Evolutionary conservation across 2,888 invertebrate genomes (phyloP).

Genomic region (Chaitophorus viminalis): DNA sequence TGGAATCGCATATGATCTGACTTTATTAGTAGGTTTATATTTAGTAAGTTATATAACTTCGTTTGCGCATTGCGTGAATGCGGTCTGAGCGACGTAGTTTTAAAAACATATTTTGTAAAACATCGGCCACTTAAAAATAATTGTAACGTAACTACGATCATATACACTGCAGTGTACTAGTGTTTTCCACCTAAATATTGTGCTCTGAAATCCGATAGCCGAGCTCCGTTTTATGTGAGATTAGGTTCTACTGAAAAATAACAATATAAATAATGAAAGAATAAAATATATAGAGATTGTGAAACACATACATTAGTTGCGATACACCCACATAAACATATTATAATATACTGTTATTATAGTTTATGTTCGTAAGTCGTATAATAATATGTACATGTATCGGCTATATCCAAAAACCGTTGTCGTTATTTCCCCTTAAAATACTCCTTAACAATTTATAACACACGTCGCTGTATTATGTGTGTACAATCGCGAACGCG

Average conservation of each 20-base stretch:
- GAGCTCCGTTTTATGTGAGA: background rate
- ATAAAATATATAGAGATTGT: background rate
- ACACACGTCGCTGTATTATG: no score
- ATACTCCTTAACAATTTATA: background rate
- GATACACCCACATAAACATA: background rate
- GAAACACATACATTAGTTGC: conserved; percentile 1
- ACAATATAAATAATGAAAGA: background rate
- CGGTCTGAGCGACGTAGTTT: background rate
- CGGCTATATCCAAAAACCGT: background rate
- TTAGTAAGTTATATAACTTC: no score
- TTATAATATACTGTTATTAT: no score
- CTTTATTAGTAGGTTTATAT: background rate
- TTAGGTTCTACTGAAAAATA: conserved; percentile 19
- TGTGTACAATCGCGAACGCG: no score
- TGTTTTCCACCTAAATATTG: background rate
- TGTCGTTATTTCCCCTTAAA: background rate
- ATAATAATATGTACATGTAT: background rate
- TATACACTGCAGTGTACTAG: background rate
- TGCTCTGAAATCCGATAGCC: conserved; percentile 30
- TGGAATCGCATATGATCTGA: background rate
- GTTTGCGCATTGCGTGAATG: background rate
- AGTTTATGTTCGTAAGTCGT: background rate
- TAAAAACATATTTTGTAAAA: background rate
- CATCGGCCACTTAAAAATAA: background rate
- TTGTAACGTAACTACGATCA: background rate